These are phyloP conservation scores for Bubo scandiacus DNA, from an alignment of 2,113 vertebrate genomes.

Conservation along the genomic window DNA sequence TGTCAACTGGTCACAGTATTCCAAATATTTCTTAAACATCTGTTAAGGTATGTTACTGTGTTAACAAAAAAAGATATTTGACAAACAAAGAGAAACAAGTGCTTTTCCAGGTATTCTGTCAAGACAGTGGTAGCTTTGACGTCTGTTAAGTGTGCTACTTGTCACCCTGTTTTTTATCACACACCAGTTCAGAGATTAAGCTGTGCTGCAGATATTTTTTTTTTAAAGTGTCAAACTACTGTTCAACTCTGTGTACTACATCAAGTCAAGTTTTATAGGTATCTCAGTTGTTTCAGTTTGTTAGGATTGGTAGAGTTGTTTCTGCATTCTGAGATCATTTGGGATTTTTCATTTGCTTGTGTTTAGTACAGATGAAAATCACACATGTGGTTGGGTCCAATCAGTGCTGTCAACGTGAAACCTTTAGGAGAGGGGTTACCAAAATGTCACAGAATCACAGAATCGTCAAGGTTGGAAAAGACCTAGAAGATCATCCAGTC, in stretches of 20 bases:
- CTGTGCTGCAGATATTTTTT: neutral
- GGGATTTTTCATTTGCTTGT: neutral
- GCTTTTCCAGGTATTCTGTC: neutral
- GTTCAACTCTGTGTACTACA: neutral
- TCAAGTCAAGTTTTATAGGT: neutral
- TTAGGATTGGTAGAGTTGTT: neutral
- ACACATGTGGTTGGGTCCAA: neutral
- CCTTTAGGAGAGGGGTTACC: neutral
- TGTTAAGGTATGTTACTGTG: neutral
- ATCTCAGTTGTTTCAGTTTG: neutral
- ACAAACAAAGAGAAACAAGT: neutral
- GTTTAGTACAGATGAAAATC: neutral
- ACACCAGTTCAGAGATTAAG: neutral
- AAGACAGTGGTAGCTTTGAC: neutral
- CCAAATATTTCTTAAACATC: neutral
- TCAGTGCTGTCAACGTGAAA: neutral
- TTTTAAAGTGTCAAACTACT: neutral
- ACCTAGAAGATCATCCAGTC: too few relatives aligned
- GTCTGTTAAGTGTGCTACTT: neutral
- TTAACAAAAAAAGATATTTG: neutral
- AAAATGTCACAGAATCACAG: neutral
- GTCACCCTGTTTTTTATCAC: neutral
- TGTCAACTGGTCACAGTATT: neutral
- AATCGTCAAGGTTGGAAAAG: too few relatives aligned
- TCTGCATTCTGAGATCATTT: neutral